Percentiles rank a stretch among this genome's conserved stretches.
Conservation (phyloP, 2,113 vertebrate species). For the Spheniscus mendiculus region DNA sequence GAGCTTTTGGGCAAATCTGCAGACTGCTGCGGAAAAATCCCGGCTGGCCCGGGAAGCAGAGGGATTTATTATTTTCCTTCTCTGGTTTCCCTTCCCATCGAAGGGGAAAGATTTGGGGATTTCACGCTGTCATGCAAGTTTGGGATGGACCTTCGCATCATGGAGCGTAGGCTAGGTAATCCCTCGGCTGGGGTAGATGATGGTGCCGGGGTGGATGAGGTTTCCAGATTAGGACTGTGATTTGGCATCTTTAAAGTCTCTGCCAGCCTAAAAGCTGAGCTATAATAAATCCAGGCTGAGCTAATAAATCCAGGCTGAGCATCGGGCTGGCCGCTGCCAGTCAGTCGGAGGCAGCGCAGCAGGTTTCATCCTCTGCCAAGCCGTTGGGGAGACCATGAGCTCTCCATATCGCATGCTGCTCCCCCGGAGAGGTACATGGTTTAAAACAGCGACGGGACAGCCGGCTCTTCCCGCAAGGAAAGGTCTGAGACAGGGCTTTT, state of each 20-base stretch:
- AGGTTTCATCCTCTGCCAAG: neutral
- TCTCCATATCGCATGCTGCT: neutral
- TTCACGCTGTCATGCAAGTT: rapidly evolving
- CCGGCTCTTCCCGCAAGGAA: rapidly evolving
- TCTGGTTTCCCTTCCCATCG: neutral
- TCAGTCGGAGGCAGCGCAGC: neutral
- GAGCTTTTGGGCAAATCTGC: neutral
- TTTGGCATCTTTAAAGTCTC: neutral
- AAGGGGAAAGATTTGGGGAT: neutral
- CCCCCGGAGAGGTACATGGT: rapidly evolving
- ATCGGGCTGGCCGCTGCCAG: neutral
- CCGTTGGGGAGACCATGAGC: neutral
- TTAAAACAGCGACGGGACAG: neutral
- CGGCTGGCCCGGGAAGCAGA: neutral
- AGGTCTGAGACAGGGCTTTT: neutral
- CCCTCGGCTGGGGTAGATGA: rapidly evolving
- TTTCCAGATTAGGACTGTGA: neutral
- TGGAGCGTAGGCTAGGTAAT: rapidly evolving
- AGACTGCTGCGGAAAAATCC: neutral
- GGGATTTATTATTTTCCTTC: neutral
- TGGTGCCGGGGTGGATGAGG: neutral
- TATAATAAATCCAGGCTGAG: rapidly evolving
- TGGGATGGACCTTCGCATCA: neutral
- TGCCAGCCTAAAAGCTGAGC: neutral
- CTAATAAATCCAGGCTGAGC: neutral